These are phyloP conservation scores for Cherax destructor DNA, from an alignment of 1,140 invertebrate genomes.

Conservation along the genomic window DNA sequence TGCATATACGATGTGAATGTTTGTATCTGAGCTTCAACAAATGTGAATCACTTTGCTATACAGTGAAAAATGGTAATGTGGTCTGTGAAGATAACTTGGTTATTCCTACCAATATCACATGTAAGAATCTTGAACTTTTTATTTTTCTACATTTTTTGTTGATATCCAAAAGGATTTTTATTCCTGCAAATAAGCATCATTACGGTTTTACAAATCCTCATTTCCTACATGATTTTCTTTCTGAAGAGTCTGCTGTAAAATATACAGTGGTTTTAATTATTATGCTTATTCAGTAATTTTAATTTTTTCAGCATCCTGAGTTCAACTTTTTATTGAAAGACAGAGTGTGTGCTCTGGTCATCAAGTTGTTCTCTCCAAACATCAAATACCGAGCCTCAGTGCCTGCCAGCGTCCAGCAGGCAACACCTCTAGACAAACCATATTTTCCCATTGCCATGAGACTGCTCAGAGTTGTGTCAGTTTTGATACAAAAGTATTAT, in stretches of 20 bases:
- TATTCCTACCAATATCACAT: too few relatives aligned
- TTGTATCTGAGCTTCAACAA: too few relatives aligned
- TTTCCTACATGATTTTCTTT: too few relatives aligned
- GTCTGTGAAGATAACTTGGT: too few relatives aligned
- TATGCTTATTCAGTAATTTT: not conserved
- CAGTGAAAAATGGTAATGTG: too few relatives aligned
- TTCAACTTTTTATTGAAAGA: slow-evolving; percentile 97
- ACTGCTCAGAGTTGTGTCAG: slow-evolving; percentile 92
- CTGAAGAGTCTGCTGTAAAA: too few relatives aligned
- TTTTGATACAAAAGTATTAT: slow-evolving; percentile 96
- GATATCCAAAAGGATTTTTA: too few relatives aligned
- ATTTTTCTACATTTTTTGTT: not conserved
- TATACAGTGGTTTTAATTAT: not conserved
- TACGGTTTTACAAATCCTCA: too few relatives aligned
- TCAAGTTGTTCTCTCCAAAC: slow-evolving; percentile 98
- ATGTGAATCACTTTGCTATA: too few relatives aligned
- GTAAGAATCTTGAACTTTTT: not conserved
- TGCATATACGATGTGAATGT: too few relatives aligned
- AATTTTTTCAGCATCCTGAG: slow-evolving; percentile 87
- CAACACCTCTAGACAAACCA: slow-evolving; percentile 88
- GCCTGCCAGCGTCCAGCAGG: slow-evolving; percentile 76
- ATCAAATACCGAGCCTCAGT: slow-evolving; percentile 87
- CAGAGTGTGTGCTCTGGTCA: slow-evolving; percentile 96
- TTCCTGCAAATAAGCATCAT: too few relatives aligned
- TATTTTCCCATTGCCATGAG: slow-evolving; percentile 98